These are phyloP conservation scores for Coboldia fuscipes DNA, from an alignment of 1,140 invertebrate species.

Conservation along the genomic window DNA sequence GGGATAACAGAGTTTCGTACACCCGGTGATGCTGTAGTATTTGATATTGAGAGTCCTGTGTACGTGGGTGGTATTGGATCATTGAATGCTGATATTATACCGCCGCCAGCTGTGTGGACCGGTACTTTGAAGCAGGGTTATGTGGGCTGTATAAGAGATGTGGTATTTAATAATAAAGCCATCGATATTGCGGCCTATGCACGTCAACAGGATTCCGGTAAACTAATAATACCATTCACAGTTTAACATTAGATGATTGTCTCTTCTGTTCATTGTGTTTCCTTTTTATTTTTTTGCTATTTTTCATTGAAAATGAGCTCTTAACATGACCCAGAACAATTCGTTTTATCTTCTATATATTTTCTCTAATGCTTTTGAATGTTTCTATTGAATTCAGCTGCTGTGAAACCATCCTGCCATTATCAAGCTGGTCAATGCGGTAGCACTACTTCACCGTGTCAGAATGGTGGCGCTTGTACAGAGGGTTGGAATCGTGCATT, in stretches of 20 bases:
- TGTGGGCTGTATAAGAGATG: conserved; percentile 85
- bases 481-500: conserved; percentile 94
- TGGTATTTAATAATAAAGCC: conserved; percentile 78
- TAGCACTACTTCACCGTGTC: conserved; percentile 51
- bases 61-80: conserved; percentile 75
- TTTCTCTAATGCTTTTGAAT: too few relatives aligned
- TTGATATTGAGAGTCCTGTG: conserved; percentile 74
- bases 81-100: conserved; percentile 42
- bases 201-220: conserved; percentile 73
- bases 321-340: too few relatives aligned
- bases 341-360: too few relatives aligned
- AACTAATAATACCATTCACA: conserved; percentile 12
- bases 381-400: conserved; percentile 43
- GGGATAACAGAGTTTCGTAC: conserved; percentile 76
- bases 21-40: conserved; percentile 55
- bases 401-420: conserved; percentile 68
- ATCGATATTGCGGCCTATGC: conserved; percentile 80
- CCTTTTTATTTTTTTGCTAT: too few relatives aligned
- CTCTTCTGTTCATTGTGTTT: too few relatives aligned
- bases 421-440: conserved; percentile 56
- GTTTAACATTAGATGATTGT: too few relatives aligned
- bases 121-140: conserved; percentile 74
- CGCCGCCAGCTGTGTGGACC: conserved; percentile 79
- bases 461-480: conserved; percentile 71
- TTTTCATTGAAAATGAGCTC: too few relatives aligned